Percentiles rank a stretch among this genome's conserved stretches.
phyloP scores from a whole-genome alignment of 2,797 vertebrate species.

The Babyrousa celebensis region DNA sequence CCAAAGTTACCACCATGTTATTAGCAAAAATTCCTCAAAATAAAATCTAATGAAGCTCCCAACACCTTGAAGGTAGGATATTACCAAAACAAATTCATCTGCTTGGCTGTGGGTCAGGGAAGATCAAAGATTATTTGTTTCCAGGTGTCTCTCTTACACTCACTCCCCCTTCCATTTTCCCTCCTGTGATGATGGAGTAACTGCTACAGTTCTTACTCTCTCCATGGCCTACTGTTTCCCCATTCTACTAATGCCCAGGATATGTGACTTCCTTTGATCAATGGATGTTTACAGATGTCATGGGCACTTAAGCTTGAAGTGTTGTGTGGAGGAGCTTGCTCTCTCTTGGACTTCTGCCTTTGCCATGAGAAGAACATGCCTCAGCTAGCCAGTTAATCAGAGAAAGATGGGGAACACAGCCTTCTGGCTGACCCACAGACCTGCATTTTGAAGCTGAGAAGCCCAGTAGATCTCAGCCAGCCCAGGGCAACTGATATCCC shows the following conservation, averaged over 20 bases:
- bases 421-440: neutral
- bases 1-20: neutral
- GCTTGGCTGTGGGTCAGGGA: neutral
- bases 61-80: neutral
- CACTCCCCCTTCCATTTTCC: neutral
- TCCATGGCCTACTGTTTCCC: neutral
- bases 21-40: slow-evolving; percentile 17
- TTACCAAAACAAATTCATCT: neutral
- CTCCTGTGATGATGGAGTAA: neutral
- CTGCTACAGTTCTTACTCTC: neutral
- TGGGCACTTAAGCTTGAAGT: neutral
- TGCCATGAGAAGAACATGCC: neutral
- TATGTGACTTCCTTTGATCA: slow-evolving; percentile 19
- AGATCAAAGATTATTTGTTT: neutral
- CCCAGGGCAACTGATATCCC: neutral
- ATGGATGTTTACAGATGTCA: neutral
- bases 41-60: neutral
- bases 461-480: neutral
- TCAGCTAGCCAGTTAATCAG: neutral
- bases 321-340: neutral
- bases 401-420: neutral
- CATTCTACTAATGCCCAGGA: neutral
- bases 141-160: neutral
- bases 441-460: neutral
- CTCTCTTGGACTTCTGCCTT: neutral